Base-by-base conservation (phyloP, 2,888 invertebrate species). In the Drosophila fulvimacula region DNA sequence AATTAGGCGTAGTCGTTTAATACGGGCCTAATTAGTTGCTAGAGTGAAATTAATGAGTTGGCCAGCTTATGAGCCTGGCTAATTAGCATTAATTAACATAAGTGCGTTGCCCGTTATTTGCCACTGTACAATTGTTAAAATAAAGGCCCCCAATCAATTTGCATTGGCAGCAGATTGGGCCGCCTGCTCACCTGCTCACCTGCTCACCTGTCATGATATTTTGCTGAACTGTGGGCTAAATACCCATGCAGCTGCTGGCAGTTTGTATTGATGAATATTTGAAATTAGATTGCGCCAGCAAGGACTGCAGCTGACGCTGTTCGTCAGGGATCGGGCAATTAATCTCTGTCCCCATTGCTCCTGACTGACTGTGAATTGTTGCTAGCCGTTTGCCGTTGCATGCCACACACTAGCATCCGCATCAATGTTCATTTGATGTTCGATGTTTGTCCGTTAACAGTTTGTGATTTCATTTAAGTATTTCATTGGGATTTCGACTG, bases 401-500 rank as follows among this genome's bases (percentile, higher is more conserved):
- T 39, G 46, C 46, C 41, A 15, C 36, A 36, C 36, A 6, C 46
- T 51, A 17, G n/a, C 42, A 63, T 19, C 55, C 36, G 48, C 67
- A 57, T 51, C 56, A 51, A 56, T 75, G 70, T 65, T 79, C 79
- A 79, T 59, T 69, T 64, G 79, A 75, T 79, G 75, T 69, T 75
- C 75, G 64, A 76, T 69, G 64, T 69, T 75, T 79, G 76, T 19
- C 58, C 70, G 76, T 75, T 75, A 75, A 75, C 76, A 79, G 76
- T 69, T 65, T 79, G 76, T 79, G 76, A 79, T 79, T 76, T 75
- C 60, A 79, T 76, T 76, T 76, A 79, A 66, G 76, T 75, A 76
- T 79, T 76, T 70, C 76, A 60, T 66, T 70, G 70, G 76, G 76
- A 79, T 65, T 76, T 65, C 64, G 48, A 17, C 44, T 49, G 76